These are phyloP conservation scores for Baccha elongata DNA, from an alignment of 2,888 invertebrate species.

Conservation along the genomic window DNA sequence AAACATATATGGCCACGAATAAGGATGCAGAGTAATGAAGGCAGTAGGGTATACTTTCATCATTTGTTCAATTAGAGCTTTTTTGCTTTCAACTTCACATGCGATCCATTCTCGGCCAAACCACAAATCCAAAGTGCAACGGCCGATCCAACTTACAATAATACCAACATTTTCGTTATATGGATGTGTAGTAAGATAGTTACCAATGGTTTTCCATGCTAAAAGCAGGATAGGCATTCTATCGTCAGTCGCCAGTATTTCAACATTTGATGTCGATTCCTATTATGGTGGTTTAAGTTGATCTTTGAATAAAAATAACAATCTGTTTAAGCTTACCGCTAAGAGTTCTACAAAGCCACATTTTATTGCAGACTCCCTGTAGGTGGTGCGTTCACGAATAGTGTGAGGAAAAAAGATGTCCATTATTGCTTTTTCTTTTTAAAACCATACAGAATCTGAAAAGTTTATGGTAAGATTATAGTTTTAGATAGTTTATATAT, in stretches of 20 bases:
- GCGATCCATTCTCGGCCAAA: constrained; percentile 64
- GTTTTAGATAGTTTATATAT: too few species aligned
- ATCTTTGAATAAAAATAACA: neutral
- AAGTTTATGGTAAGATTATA: too few species aligned
- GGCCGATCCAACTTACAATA: constrained; percentile 45
- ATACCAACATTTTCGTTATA: constrained; percentile 25
- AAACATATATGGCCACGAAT: constrained; percentile 66
- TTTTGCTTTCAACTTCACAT: constrained; percentile 41
- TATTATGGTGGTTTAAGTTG: neutral
- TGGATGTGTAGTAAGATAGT: constrained; percentile 41
- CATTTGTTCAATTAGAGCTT: constrained; percentile 55
- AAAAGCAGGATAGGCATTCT: constrained; percentile 41
- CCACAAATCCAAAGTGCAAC: constrained; percentile 57
- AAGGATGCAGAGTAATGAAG: constrained; percentile 51
- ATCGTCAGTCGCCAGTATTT: constrained; percentile 38
- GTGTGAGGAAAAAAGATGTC: constrained; percentile 52
- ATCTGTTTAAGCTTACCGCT: constrained; percentile 75
- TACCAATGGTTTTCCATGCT: constrained; percentile 55
- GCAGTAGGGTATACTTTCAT: constrained; percentile 68
- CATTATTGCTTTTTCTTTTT: constrained; percentile 43
- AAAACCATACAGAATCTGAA: too few species aligned
- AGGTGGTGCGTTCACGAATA: constrained; percentile 26
- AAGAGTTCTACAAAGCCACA: constrained; percentile 78
- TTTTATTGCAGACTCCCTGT: constrained; percentile 74
- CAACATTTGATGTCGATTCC: constrained; percentile 48